Base-by-base conservation (phyloP, 1,140 invertebrate species). In the Caerostris darwini region DNA sequence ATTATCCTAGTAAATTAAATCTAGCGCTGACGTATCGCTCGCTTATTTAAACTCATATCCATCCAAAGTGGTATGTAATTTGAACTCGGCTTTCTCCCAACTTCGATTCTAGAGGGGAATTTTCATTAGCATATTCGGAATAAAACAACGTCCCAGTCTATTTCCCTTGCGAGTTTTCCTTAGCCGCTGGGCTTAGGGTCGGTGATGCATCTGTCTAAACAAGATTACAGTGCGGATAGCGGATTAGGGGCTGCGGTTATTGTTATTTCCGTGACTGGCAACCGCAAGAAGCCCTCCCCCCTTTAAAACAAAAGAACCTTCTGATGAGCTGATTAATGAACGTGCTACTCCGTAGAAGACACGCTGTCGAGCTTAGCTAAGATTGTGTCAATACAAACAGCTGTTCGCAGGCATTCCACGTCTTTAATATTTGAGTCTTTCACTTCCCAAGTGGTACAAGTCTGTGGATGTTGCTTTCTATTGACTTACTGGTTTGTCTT, bases 251-350 rank as follows among this genome's bases (percentile, higher is more conserved):
- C 10, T 77, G 77, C 71, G 77, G 90, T 92, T 92, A 92, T 92
- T 92, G 90, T 92, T 92, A 83, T 83, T 92, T 92, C 57, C 90
- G 90, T 83, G 90, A 92, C 90, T 92, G n/a, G 90, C 56, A 61
- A 54, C 77, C 77, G 34, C 90, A 92, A 92, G 71, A 54, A 92
- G 69, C 90, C 50, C 77, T 50, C n/a, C 69, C 54, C 58, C 90
- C 83, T 92, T 92, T 92, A 92, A 92, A 92, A 92, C 90, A 92
- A 92, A 92, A 92, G 90, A 92, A 89, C 53, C 57, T 34, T 3
- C 69, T 91, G 90, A 91, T 91, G 57, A 50, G 19, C 90, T 92
- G 89, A 92, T 67, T 92, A 83, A 92, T 92, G 90, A 71, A 58
- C 7, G 58, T 12, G 14, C 17, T 34, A 17, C 69, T 17, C 59